A percentile compares a stretch with the other conserved stretches of the same genome.
phyloP scores from a whole-genome alignment of 2,797 vertebrate species.

The Scolopax rusticola region DNA sequence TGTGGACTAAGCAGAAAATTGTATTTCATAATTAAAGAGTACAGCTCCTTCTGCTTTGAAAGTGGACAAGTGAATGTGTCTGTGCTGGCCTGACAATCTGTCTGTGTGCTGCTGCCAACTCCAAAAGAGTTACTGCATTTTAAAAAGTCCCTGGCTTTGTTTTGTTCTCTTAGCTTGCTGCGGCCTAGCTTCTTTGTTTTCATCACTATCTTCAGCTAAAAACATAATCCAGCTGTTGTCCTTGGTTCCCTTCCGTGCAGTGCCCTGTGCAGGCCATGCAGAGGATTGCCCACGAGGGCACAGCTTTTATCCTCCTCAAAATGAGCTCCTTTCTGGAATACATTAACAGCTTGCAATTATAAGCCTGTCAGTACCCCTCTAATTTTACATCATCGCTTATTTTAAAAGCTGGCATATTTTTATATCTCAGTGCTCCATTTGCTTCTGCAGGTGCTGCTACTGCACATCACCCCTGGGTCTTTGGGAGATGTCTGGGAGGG shows the following conservation, averaged over 20 bases:
- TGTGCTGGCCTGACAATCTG: neutral
- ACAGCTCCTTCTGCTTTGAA: neutral
- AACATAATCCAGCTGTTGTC: neutral
- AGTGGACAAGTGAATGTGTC: neutral
- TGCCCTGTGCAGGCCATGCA: neutral
- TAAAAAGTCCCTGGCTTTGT: neutral
- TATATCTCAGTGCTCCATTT: fast-evolving
- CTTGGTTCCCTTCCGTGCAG: neutral
- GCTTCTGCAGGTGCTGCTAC: neutral
- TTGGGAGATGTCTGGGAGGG: neutral
- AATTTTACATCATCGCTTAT: neutral
- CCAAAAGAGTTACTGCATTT: neutral
- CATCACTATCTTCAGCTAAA: neutral
- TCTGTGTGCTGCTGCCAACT: neutral
- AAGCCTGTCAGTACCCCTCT: neutral
- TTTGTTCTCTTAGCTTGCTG: neutral
- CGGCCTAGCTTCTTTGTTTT: neutral
- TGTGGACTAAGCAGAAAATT: neutral
- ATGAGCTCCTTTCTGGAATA: neutral
- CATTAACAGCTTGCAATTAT: neutral
- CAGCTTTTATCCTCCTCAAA: neutral
- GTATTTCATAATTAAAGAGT: neutral
- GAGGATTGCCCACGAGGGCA: neutral
- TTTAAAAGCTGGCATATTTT: neutral
- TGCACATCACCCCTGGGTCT: neutral